A percentile compares a stretch with the other conserved stretches of the same genome.
Conservation (phyloP, 1,140 invertebrate species). For the Ditylenchus dipsaci region DNA sequence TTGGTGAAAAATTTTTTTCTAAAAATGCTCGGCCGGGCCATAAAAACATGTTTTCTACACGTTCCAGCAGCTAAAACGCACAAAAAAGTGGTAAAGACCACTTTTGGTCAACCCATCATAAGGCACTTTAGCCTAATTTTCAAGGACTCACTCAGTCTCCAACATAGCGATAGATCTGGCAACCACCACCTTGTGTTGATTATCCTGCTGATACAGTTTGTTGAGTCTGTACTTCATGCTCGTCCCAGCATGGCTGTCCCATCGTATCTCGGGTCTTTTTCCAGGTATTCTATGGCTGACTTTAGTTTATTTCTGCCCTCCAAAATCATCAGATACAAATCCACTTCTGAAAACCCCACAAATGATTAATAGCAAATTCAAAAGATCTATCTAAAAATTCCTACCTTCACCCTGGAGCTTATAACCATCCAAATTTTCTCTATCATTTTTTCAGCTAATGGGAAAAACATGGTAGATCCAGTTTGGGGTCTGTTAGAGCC, state of each 20-base stretch:
- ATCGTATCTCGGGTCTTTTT: neutral
- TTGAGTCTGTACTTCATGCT: neutral
- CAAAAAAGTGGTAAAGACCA: no score
- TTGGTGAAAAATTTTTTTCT: no score
- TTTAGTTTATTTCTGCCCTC: neutral
- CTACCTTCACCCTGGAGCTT: constrained; percentile 7
- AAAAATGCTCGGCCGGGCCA: no score
- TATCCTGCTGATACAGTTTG: neutral
- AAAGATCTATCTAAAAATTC: neutral
- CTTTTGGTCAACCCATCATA: no score
- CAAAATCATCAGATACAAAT: constrained; percentile 27
- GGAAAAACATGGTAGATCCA: constrained; percentile 67
- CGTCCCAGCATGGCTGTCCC: neutral
- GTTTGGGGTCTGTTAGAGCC: constrained; percentile 20
- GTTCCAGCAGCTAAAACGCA: no score
- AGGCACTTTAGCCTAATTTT: no score
- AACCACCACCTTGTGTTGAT: neutral
- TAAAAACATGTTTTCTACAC: no score
- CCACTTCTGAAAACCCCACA: constrained; percentile 32
- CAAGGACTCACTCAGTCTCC: constrained; percentile 19
- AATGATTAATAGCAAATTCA: constrained; percentile 11
- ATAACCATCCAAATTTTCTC: constrained; percentile 68
- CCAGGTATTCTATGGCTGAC: constrained; percentile 23
- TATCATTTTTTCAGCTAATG: constrained; percentile 74
- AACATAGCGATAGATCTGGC: constrained; percentile 6